Conservation (phyloP, 2,113 vertebrate genomes). For the Pseudonaja textilis region DNA sequence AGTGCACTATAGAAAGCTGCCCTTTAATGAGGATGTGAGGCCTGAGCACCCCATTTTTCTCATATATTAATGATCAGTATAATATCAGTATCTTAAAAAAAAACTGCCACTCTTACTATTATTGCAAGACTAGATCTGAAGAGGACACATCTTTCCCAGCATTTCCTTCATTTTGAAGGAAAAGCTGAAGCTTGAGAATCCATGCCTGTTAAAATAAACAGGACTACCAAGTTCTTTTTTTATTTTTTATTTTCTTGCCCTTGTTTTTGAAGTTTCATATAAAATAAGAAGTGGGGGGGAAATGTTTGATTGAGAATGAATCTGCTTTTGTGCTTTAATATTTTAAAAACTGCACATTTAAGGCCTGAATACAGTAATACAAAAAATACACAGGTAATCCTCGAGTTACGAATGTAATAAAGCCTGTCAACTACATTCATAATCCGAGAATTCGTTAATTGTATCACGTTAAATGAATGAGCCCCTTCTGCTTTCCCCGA, state of each 20-base stretch:
- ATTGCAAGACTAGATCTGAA: neutral
- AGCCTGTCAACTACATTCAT: neutral
- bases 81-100: constrained; percentile 18
- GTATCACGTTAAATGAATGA: neutral
- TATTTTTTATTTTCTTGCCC: accelerated
- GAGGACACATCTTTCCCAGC: neutral
- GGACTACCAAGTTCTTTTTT: neutral
- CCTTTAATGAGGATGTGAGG: neutral
- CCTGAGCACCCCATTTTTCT: neutral
- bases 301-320: neutral
- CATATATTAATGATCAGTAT: neutral
- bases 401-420: neutral
- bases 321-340: neutral
- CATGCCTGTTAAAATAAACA: neutral
- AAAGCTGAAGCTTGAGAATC: neutral
- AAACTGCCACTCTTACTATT: constrained; percentile 3
- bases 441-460: neutral
- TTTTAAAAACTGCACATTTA: neutral
- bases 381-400: neutral
- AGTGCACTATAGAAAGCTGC: neutral
- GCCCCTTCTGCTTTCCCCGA: neutral
- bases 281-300: neutral
- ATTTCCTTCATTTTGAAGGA: constrained; percentile 14
- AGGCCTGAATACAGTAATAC: neutral
- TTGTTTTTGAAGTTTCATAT: constrained; percentile 18